Evolutionary conservation across 2,888 invertebrate species (phyloP).

Genomic region (Heliconius charithonia): DNA sequence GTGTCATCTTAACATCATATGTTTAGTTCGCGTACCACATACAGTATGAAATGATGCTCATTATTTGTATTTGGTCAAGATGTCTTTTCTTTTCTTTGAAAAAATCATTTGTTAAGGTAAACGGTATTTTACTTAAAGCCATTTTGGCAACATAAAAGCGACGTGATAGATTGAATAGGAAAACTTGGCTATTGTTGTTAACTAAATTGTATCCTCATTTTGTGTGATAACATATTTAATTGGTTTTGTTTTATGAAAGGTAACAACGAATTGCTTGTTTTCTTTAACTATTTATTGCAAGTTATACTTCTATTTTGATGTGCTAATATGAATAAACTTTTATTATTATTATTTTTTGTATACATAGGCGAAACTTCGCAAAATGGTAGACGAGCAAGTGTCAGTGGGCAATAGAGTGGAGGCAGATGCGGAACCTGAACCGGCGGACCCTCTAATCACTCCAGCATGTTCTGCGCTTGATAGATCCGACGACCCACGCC

Average conservation of each 20-base stretch:
- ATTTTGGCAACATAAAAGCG: constrained; percentile 26
- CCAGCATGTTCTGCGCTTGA: constrained; percentile 77
- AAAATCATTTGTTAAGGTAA: constrained; percentile 27
- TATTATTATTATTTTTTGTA: constrained; percentile 22
- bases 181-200: constrained; percentile 28
- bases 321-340: neutral
- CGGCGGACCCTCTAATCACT: constrained; percentile 82
- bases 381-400: constrained; percentile 95
- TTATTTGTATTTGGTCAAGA: constrained; percentile 28
- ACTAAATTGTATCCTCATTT: constrained; percentile 17
- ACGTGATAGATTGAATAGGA: constrained; percentile 22
- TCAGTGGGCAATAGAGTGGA: constrained; percentile 86
- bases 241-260: neutral
- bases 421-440: constrained; percentile 74
- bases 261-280: neutral
- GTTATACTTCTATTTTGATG: neutral
- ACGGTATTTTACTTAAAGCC: constrained; percentile 25
- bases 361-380: constrained; percentile 90
- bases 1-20: constrained; percentile 38
- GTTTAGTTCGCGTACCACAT: constrained; percentile 34
- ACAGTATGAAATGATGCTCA: constrained; percentile 42
- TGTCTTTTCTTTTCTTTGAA: neutral
- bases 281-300: neutral
- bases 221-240: neutral
- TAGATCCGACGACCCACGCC: constrained; percentile 67